Evolutionary conservation across 2,888 invertebrate genomes (phyloP).

Genomic region (Morinoia aosen): DNA sequence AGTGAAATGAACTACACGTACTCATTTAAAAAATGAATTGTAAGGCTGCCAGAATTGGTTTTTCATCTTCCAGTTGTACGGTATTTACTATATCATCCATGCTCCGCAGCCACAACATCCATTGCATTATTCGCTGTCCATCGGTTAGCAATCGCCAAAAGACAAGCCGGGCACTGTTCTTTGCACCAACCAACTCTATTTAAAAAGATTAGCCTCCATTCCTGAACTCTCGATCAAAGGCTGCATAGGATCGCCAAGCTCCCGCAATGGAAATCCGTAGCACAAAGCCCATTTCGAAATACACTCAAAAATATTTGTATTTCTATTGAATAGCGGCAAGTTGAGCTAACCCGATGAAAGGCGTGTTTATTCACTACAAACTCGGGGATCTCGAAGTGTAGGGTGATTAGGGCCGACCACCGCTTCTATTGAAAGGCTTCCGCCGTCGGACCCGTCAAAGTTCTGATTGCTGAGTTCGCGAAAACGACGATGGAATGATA

Average conservation of each 20-base stretch:
- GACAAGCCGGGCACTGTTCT: background rate
- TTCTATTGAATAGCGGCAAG: background rate
- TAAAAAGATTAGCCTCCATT: background rate
- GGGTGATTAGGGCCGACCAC: background rate
- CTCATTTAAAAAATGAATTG: no score
- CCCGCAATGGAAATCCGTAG: background rate
- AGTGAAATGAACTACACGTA: no score
- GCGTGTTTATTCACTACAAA: conserved; percentile 6
- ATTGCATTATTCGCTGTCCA: background rate
- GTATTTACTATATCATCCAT: no score
- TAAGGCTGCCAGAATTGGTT: no score
- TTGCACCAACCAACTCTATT: background rate
- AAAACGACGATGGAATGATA: conserved; percentile 3
- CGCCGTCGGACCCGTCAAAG: background rate
- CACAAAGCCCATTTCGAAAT: background rate
- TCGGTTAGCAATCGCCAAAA: background rate
- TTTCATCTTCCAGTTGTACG: no score
- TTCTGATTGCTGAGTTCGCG: conserved; percentile 17
- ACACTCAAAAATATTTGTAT: conserved; percentile 14
- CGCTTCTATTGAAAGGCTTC: conserved; percentile 10
- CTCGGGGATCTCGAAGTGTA: background rate
- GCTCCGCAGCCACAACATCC: background rate
- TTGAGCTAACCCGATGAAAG: conserved; percentile 23
- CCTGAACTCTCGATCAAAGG: background rate
- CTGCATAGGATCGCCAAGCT: background rate